These are phyloP conservation scores for Pantherophis guttatus DNA, from an alignment of 2,113 vertebrate genomes.

Conservation along the genomic window DNA sequence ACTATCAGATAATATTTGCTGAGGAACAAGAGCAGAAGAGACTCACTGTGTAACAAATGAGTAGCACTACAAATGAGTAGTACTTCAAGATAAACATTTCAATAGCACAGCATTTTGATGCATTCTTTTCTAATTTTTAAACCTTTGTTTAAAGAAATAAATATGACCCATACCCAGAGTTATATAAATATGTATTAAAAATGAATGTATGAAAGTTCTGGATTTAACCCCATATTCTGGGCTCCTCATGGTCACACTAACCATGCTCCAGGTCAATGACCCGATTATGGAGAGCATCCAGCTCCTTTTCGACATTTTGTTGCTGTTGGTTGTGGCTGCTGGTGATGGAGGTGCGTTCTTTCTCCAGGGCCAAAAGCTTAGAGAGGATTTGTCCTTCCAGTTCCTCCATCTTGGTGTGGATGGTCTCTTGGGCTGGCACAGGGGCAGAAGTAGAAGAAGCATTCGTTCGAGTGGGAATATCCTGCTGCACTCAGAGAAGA, in stretches of 20 bases:
- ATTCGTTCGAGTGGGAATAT: slow-evolving; percentile 80
- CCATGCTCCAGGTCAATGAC: slow-evolving; percentile 87
- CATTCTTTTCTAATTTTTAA: neutral
- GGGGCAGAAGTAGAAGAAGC: slow-evolving; percentile 52
- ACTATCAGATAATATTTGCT: neutral
- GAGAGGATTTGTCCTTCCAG: slow-evolving; percentile 90
- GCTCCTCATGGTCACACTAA: slow-evolving; percentile 65
- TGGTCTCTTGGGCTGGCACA: slow-evolving; percentile 53
- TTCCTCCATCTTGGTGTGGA: slow-evolving; percentile 85
- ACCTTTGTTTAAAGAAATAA: neutral
- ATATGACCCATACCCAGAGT: neutral
- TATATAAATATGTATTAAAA: neutral
- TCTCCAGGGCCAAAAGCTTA: slow-evolving; percentile 89
- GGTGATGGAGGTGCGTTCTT: slow-evolving; percentile 80
- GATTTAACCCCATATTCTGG: neutral
- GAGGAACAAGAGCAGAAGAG: neutral
- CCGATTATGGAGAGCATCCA: slow-evolving; percentile 82
- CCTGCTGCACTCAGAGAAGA: slow-evolving; percentile 65
- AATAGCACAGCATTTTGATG: neutral
- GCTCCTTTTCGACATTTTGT: slow-evolving; percentile 85
- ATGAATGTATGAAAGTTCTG: neutral
- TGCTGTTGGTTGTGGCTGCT: slow-evolving; percentile 79
- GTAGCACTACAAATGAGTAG: too few species aligned
- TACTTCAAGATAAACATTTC: neutral
- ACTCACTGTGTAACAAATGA: neutral